These are phyloP conservation scores for Melanaphis sacchari DNA, from an alignment of 1,140 invertebrate species.

Conservation along the genomic window DNA sequence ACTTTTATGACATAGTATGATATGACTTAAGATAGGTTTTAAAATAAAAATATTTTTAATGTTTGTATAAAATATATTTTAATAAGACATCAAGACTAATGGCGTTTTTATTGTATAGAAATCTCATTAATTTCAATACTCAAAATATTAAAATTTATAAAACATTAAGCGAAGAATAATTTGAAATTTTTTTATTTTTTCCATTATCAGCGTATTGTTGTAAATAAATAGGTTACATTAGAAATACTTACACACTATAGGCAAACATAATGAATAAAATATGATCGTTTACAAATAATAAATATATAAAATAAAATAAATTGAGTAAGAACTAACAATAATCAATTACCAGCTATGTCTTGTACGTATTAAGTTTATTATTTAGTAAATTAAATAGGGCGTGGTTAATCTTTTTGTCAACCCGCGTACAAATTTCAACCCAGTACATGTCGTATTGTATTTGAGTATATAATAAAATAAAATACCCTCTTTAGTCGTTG, in stretches of 20 bases:
- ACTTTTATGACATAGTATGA: neutral
- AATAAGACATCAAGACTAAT: no score
- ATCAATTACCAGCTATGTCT: neutral
- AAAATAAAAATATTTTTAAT: no score
- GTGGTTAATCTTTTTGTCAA: slow-evolving; percentile 7
- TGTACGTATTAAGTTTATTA: neutral
- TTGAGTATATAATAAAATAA: neutral
- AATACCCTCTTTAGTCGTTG: neutral
- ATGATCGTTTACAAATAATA: no score
- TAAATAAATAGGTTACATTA: no score
- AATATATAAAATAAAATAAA: neutral
- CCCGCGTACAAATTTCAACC: neutral
- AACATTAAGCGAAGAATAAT: neutral
- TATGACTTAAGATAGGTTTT: neutral
- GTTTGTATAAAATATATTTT: no score
- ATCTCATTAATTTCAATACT: no score
- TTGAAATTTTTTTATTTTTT: neutral
- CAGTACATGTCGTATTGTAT: neutral
- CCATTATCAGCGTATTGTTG: no score
- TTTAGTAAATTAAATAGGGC: neutral
- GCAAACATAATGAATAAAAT: no score
- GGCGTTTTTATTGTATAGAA: no score
- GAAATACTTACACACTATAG: no score
- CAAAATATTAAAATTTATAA: neutral
- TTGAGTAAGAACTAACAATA: neutral